Percentiles rank a stretch among this genome's conserved stretches.
phyloP scores from a whole-genome alignment of 2,888 invertebrate genomes.

The Andrena fulva region DNA sequence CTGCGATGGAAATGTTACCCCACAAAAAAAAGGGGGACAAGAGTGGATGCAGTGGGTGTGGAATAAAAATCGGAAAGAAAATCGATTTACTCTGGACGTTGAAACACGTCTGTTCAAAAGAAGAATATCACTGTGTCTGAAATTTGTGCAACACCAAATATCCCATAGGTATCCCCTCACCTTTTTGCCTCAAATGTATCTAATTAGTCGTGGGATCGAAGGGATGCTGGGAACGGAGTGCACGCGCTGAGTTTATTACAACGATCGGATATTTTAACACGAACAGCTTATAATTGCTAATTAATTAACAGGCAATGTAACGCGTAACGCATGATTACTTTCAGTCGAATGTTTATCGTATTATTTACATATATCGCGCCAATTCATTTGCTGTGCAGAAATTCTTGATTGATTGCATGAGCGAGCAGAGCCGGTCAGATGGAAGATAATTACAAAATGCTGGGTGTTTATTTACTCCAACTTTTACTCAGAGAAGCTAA shows the following conservation, averaged over 20 bases:
- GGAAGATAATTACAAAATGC: neutral
- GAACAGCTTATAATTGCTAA: neutral
- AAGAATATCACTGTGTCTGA: neutral
- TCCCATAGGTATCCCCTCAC: neutral
- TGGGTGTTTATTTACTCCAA: neutral
- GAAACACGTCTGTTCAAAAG: neutral
- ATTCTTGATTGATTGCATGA: neutral
- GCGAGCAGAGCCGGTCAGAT: neutral
- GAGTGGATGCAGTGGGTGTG: neutral
- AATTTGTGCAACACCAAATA: neutral
- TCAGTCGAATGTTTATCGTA: neutral
- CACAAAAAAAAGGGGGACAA: neutral
- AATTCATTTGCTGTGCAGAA: neutral
- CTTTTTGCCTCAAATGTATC: neutral
- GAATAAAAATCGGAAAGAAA: constrained; percentile 8
- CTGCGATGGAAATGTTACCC: constrained; percentile 7
- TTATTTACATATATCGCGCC: neutral
- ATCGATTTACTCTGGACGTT: constrained; percentile 16
- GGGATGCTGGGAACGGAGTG: too few species aligned
- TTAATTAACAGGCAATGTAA: neutral
- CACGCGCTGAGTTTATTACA: neutral
- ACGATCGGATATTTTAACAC: neutral
- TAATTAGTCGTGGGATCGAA: neutral
- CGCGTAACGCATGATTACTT: neutral
- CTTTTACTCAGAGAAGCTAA: neutral